phyloP scores from a whole-genome alignment of 1,140 invertebrate species.

The Drosophila burlai region DNA sequence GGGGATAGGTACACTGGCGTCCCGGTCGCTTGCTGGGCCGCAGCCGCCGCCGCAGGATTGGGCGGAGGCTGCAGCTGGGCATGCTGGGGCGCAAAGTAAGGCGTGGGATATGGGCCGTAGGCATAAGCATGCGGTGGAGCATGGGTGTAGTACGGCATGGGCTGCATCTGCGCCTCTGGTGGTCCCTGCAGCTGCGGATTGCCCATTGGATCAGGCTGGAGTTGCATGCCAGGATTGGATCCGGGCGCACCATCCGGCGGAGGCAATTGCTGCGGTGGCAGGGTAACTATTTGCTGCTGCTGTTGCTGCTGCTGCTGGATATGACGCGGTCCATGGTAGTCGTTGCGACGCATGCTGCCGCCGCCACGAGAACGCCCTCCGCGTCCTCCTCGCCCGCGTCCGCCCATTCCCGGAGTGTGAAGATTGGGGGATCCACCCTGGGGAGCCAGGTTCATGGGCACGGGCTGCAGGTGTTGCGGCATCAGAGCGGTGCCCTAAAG shows the following conservation, averaged over 20 bases:
- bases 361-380: slow-evolving; percentile 51
- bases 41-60: slow-evolving; percentile 51
- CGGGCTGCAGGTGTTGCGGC: slow-evolving; percentile 53
- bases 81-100: slow-evolving; percentile 72
- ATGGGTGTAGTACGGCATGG: slow-evolving; percentile 61
- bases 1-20: slow-evolving; percentile 65
- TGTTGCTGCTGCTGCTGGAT: slow-evolving; percentile 49
- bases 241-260: slow-evolving; percentile 42
- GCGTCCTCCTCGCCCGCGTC: slow-evolving; percentile 35
- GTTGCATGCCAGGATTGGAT: slow-evolving; percentile 49
- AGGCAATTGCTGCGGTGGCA: slow-evolving; percentile 54
- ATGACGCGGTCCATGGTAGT: slow-evolving; percentile 66
- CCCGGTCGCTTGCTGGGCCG: slow-evolving; percentile 75
- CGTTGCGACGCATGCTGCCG: slow-evolving; percentile 60
- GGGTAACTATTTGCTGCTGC: slow-evolving; percentile 32
- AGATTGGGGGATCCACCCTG: slow-evolving; percentile 52
- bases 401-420: slow-evolving; percentile 46
- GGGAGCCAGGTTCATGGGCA: slow-evolving; percentile 58
- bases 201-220: slow-evolving; percentile 58
- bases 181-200: slow-evolving; percentile 51
- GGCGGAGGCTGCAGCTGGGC: slow-evolving; percentile 58
- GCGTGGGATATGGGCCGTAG: slow-evolving; percentile 63
- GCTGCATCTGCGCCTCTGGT: slow-evolving; percentile 65
- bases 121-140: slow-evolving; percentile 60
- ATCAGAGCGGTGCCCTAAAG: slow-evolving; percentile 62